Evolutionary conservation across 2,888 invertebrate genomes (phyloP).

Genomic region (Lathronympha strigana): DNA sequence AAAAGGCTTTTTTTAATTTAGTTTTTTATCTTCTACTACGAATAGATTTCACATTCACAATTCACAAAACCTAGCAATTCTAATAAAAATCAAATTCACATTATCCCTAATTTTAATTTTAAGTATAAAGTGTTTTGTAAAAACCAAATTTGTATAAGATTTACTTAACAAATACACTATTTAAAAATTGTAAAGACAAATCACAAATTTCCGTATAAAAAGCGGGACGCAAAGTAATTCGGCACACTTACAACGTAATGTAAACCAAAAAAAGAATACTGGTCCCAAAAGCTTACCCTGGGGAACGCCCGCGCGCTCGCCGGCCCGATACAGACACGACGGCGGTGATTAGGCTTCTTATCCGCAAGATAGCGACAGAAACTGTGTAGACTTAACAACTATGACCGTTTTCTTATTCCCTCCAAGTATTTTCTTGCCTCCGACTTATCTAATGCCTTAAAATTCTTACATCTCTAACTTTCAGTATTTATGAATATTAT

Average conservation of each 20-base stretch:
- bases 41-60: background rate
- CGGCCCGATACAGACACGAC: conserved; percentile 82
- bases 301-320: conserved; percentile 76
- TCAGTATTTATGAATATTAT: conserved; percentile 65
- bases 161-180: conserved; percentile 52
- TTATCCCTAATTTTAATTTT: too few relatives aligned
- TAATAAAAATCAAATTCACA: too few relatives aligned
- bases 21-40: background rate
- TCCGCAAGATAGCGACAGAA: conserved; percentile 83
- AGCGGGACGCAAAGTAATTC: conserved; percentile 78
- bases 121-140: too few relatives aligned
- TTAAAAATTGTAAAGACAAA: conserved; percentile 60
- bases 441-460: conserved; percentile 82
- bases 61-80: too few relatives aligned
- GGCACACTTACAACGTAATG: conserved; percentile 82
- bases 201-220: conserved; percentile 74
- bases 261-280: conserved; percentile 83
- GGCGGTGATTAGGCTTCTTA: conserved; percentile 84
- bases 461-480: conserved; percentile 75
- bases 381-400: conserved; percentile 85
- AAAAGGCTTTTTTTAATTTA: conserved; percentile 29
- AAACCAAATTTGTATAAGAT: background rate
- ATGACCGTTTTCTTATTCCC: conserved; percentile 83
- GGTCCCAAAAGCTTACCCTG: conserved; percentile 81
- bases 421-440: conserved; percentile 78